Evolutionary conservation across 2,888 invertebrate species (phyloP), one percentile per base, ranked within the genome.

Genomic region (Cheilosia urbana): DNA sequence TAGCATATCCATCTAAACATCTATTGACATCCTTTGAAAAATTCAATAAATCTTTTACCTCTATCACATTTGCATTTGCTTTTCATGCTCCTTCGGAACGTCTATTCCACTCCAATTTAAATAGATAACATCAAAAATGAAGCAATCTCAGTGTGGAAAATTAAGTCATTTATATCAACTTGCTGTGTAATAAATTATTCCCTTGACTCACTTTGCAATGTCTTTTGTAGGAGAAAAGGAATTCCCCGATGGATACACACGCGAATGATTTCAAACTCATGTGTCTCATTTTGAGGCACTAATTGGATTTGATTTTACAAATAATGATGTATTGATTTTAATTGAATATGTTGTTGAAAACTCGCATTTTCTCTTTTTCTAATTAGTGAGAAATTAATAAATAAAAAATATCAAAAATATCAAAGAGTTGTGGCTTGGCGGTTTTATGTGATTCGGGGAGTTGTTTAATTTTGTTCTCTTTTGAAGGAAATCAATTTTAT

Each of bases 121-220:
- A 37, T 34, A 30, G 11, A 15, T 51, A 37, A 37, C 19, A 42
- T 55, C 53, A 27, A 51, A 42, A 58, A 58, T 49, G 15, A 21
- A 66, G 40, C 57, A 66, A 76, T 76, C 58, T 66, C 34, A 42
- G 58, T 60, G 19, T 11, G 34, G 42, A 58, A 72, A 60, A 60
- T 76, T 66, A 68, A 58, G 76, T 42, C 66, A 76, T 76, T 60
- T 68, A 76, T 76, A 60, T 49, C 76, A 27, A 42, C 21, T 45
- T 60, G 30, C n/a, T 60, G 51, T n/a, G 51, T 45, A 66, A 76
- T 76, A 68, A 76, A 68, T 76, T 66, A 76, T 76, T 51, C 51
- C 21, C 30, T 30, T 17, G 49, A 68, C 34, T 49, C 66, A 19
- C 49, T 40, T 51, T 40, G 15, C 27, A 51, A 24, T 9, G n/a